Conservation (phyloP, 2,797 vertebrate genomes). For the Cichlasoma orientale region DNA sequence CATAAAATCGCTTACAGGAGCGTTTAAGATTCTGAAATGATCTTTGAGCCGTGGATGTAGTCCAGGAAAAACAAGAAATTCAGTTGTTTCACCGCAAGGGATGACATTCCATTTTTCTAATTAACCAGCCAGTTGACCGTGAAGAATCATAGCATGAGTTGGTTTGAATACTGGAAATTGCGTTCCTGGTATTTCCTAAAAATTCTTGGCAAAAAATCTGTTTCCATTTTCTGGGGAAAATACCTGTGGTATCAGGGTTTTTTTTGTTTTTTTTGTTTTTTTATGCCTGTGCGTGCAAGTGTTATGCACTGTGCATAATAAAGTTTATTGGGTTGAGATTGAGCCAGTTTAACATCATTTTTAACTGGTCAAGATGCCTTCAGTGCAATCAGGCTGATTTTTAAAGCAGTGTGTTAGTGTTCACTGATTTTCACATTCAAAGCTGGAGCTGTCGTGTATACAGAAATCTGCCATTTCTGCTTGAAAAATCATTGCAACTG, state of each 20-base stretch:
- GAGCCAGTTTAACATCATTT: neutral
- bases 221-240: neutral
- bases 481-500: neutral
- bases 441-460: neutral
- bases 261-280: too few species aligned
- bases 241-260: neutral
- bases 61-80: constrained; percentile 3
- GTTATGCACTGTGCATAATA: neutral
- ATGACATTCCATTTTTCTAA: constrained; percentile 1
- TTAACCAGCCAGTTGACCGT: neutral
- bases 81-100: neutral
- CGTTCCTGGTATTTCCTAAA: neutral
- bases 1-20: neutral
- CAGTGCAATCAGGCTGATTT: neutral
- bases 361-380: neutral
- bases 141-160: neutral
- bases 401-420: neutral
- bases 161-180: neutral
- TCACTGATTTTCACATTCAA: neutral
- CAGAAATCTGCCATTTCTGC: neutral
- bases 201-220: neutral
- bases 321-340: neutral
- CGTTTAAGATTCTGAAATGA: neutral
- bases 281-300: too few species aligned
- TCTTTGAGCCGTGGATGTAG: neutral